phyloP scores from a whole-genome alignment of 1,140 invertebrate genomes.

The Mactra quadrangularis region DNA sequence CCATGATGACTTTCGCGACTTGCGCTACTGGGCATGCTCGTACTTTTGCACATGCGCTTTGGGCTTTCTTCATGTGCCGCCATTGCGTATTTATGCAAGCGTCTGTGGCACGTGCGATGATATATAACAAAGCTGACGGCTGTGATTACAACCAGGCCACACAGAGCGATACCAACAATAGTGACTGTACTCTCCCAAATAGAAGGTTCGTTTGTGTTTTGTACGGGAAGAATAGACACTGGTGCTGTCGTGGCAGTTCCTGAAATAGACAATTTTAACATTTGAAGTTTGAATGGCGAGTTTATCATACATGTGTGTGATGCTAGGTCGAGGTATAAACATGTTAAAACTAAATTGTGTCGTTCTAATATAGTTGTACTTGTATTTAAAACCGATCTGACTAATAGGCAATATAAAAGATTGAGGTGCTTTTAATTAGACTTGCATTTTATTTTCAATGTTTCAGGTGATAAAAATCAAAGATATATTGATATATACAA shows the following conservation, averaged over 20 bases:
- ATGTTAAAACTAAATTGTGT: too few relatives aligned
- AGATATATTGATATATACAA: too few relatives aligned
- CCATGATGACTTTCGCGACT: slow-evolving; percentile 71
- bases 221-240: slow-evolving; percentile 23
- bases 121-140: slow-evolving; percentile 73
- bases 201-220: slow-evolving; percentile 18
- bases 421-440: too few relatives aligned
- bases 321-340: too few relatives aligned
- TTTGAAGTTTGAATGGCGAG: too few relatives aligned
- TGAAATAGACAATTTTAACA: slow-evolving; percentile 24
- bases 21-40: slow-evolving; percentile 72
- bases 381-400: too few relatives aligned
- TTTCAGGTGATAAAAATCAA: too few relatives aligned
- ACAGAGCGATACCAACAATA: slow-evolving; percentile 76
- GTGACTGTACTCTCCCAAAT: slow-evolving; percentile 76
- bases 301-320: too few relatives aligned
- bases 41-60: slow-evolving; percentile 71
- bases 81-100: slow-evolving; percentile 76
- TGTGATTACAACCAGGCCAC: slow-evolving; percentile 70
- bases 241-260: slow-evolving; percentile 13
- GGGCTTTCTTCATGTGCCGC: slow-evolving; percentile 74
- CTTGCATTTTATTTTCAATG: too few relatives aligned
- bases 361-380: too few relatives aligned
- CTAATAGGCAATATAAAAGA: too few relatives aligned
- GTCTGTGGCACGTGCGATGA: slow-evolving; percentile 68